Base-by-base conservation (phyloP, 1,140 invertebrate genomes). In the Nephila pilipes region DNA sequence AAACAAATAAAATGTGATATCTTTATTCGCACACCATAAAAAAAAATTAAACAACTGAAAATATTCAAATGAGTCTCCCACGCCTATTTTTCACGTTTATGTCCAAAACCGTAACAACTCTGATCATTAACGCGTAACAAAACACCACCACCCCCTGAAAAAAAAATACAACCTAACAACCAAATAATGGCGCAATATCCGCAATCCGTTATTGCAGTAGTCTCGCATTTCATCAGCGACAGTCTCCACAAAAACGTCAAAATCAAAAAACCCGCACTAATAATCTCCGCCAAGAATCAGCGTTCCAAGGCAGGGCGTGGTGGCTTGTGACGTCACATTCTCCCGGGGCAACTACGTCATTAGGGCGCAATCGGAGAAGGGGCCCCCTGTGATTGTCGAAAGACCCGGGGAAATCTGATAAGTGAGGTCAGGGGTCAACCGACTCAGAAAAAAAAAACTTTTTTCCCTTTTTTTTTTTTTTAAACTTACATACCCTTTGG, bases 341-440 rank as follows among this genome's bases (percentile, higher is more conserved):
- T 32, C 87, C 87, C 20, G 85, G 65, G 87, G 65, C 65, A 90
- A 57, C 85, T 20, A 87, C 85, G 85, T 87, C 85, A 87, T 63
- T 54, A 63, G 55, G 87, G 87, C n/a, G 90, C 80, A 92, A 92
- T 58, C 58, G 38, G 90, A 92, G 90, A 92, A 92, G 90, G 58
- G 90, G 60, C 75, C 89, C 89, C 58, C 29, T 29, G 46, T 22
- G 87, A 89, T 89, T 89, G 87, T 87, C 69, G 57, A 63, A 85
- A 75, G 75, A 36, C 88, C 90, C 90, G 60, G 80, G 81, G 90
- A 57, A 92, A 92, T 92, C 90, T 92, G 90, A 92, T 92, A 92
- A 92, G 38, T n/a, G 60, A 75, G 90, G 90, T 92, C 90, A 38
- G 80, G 63, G 90, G 80, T 92, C 90, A 92, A 85, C 46, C 89